Evolutionary conservation across 2,797 vertebrate genomes (phyloP).

Genomic region (Avahi laniger): DNA sequence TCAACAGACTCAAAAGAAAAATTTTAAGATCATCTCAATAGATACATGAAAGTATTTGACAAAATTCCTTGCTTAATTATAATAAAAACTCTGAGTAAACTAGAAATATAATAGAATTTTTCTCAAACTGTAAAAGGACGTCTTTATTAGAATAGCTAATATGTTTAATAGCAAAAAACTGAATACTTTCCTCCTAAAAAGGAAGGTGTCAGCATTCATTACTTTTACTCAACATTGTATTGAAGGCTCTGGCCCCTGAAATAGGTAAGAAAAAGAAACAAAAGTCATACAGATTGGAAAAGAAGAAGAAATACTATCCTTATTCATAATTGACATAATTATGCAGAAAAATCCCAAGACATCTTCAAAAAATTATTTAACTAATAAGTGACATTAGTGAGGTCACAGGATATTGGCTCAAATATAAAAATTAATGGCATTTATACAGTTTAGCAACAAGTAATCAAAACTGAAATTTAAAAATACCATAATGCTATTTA

Average conservation of each 20-base stretch:
- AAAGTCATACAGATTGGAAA: not conserved
- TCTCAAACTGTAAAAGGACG: not conserved
- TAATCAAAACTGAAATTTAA: not conserved
- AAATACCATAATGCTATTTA: not conserved
- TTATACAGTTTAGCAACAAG: not conserved
- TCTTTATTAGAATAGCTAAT: not conserved
- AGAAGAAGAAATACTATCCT: not conserved
- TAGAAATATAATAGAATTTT: not conserved
- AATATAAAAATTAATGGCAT: not conserved
- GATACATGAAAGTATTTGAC: not conserved
- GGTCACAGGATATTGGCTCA: not conserved
- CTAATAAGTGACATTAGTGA: not conserved
- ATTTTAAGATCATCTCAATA: not conserved
- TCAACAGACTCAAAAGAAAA: not conserved
- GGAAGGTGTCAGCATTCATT: not conserved
- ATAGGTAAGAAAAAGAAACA: not conserved
- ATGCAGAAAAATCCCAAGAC: not conserved
- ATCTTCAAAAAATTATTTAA: not conserved
- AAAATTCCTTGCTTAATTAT: not conserved
- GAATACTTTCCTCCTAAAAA: not conserved
- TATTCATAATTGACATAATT: not conserved
- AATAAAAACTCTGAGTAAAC: not conserved
- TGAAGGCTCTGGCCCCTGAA: not conserved
- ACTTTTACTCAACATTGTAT: not conserved
- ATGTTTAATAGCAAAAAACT: not conserved